Base-by-base conservation (phyloP, 2,113 vertebrate species). In the Pelvicachromis taeniatus region DNA sequence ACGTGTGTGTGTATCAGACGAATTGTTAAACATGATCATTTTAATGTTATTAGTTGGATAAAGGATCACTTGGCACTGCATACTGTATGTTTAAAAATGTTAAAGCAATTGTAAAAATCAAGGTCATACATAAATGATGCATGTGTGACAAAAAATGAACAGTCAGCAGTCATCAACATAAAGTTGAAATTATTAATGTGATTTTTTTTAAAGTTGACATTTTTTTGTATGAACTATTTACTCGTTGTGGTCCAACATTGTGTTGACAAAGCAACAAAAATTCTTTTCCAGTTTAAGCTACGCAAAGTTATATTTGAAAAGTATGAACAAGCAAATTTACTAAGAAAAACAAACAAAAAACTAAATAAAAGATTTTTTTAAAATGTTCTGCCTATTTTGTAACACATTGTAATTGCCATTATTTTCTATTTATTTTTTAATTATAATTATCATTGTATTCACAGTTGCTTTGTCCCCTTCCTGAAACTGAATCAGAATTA, bases 361-460 rank as follows among this genome's bases (percentile, higher is more conserved):
- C 19, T 26, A 48, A 48, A 52, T 9, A 52, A 73, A 73, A 73
- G 4, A 65, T 65, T 65, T 63, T 63, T 65, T 65, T 40, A 40
- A 40, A 93, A 86, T 95, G 94, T 94, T 95, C 92, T 93, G 94
- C 93, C 93, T 95, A 94, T 96, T 96, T 96, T 96, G 87, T 96
- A 96, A 95, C 88, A 86, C 94, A 93, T 91, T 93, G 93, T 93
- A 94, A 95, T 94, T 95, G 90, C 89, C 93, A 95, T 92, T 88
- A 91, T 93, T 95, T 93, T 95, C 85, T 95, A 91, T 95, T 94
- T 94, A 94, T 94, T 94, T 95, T 96, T 85, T 95, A 93, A 95
- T 93, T 87, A 90, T 91, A 87, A 85, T 89, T 83, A 65, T 89
- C 91, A 85, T 90, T 86, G 90, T 93, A 91, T 80, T 87, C 52